phyloP scores from a whole-genome alignment of 2,888 invertebrate genomes.

The Limnephilus auricula region DNA sequence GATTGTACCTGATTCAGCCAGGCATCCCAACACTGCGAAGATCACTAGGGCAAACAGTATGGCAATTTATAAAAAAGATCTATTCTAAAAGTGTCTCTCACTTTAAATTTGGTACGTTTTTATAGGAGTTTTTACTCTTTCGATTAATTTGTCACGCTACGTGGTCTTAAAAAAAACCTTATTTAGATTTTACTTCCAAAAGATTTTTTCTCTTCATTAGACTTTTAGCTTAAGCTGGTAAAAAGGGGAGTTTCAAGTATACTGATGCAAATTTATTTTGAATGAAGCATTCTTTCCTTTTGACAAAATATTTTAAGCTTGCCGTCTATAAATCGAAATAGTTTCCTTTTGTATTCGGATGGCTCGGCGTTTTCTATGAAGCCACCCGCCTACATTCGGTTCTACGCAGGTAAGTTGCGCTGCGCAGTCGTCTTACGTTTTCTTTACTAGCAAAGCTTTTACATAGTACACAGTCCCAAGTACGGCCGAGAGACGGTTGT shows the following conservation, averaged over 20 bases:
- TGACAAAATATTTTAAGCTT: background rate
- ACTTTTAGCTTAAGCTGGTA: background rate
- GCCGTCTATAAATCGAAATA: constrained; percentile 7
- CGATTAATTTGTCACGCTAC: background rate
- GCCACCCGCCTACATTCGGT: constrained; percentile 55
- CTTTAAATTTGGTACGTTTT: background rate
- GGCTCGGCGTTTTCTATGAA: constrained; percentile 44
- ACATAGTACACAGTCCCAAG: constrained; percentile 47
- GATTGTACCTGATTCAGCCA: constrained; percentile 52
- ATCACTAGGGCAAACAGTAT: constrained; percentile 4
- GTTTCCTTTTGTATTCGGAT: constrained; percentile 39
- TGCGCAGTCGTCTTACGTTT: constrained; percentile 51
- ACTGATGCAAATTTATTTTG: background rate
- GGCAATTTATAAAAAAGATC: constrained; percentile 22
- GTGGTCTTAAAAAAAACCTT: background rate
- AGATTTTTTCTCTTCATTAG: background rate
- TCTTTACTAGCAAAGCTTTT: constrained; percentile 44
- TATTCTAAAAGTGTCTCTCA: background rate
- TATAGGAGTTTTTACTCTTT: background rate
- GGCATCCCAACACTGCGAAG: background rate
- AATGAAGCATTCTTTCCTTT: background rate
- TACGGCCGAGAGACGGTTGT: constrained; percentile 55
- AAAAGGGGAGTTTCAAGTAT: background rate
- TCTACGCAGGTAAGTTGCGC: constrained; percentile 43
- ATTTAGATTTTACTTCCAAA: constrained; percentile 17